Percentiles rank a stretch among this genome's conserved stretches.
Conservation (phyloP, 2,888 invertebrate species). For the Rhorus exstirpatorius region DNA sequence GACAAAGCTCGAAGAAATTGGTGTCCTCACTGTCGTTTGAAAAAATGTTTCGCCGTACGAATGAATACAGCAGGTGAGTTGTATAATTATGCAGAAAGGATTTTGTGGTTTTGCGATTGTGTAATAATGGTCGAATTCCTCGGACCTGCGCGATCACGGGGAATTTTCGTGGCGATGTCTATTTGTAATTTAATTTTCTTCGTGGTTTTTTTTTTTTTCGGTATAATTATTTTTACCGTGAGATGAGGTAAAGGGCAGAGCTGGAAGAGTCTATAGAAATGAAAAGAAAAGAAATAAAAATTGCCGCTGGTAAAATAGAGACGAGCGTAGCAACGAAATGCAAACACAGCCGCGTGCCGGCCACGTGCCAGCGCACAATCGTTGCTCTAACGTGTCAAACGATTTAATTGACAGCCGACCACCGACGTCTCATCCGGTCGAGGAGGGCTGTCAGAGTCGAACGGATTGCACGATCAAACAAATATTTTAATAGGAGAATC, state of each 20-base stretch:
- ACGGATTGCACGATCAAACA: conserved; percentile 56
- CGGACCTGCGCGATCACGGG: background rate
- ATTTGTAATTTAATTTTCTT: background rate
- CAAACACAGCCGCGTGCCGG: conserved; percentile 78
- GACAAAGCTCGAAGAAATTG: conserved; percentile 95
- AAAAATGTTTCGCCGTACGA: conserved; percentile 91
- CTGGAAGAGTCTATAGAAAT: conserved; percentile 6
- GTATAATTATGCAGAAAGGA: conserved; percentile 19
- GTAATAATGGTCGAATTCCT: conserved; percentile 1
- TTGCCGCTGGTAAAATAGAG: conserved; percentile 39
- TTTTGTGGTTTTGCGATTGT: conserved; percentile 15
- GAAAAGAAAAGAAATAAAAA: conserved; percentile 37
- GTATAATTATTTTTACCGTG: background rate
- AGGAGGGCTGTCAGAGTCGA: conserved; percentile 69
- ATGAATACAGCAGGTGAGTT: conserved; percentile 92
- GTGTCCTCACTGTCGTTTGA: conserved; percentile 94
- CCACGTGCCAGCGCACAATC: conserved; percentile 71
- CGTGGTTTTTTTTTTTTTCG: background rate
- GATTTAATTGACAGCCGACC: conserved; percentile 78
- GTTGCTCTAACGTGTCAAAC: conserved; percentile 72
- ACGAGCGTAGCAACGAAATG: conserved; percentile 73
- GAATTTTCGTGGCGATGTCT: background rate
- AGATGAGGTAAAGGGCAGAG: conserved; percentile 30
- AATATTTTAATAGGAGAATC: conserved; percentile 41
- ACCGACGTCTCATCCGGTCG: conserved; percentile 51